Evolutionary conservation across 2,113 vertebrate species (phyloP).

Genomic region (Felis chaus): DNA sequence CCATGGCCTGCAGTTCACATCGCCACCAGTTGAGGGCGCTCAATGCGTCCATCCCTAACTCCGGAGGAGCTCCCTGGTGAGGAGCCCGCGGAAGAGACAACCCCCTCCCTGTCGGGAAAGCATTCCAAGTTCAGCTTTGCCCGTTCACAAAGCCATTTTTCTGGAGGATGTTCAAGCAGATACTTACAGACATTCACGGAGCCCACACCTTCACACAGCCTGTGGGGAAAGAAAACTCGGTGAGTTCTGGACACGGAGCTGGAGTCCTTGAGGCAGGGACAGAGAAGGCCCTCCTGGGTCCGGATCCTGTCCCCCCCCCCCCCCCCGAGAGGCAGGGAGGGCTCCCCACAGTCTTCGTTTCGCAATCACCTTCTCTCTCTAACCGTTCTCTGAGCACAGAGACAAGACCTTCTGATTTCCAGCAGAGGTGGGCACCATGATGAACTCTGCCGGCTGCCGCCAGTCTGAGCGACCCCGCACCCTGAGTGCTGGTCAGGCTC

Average conservation of each 20-base stretch:
- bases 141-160: background rate
- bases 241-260: background rate
- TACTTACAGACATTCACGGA: slow-evolving; percentile 80
- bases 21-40: background rate
- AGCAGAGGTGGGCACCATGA: background rate
- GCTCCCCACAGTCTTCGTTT: background rate
- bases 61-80: background rate
- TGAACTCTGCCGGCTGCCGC: background rate
- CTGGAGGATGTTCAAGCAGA: background rate
- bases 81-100: background rate
- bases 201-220: slow-evolving; percentile 74
- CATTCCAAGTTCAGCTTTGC: background rate
- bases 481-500: background rate
- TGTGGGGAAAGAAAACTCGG: background rate
- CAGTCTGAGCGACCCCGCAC: accelerated
- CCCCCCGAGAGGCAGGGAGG: background rate
- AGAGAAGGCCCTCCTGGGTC: no score
- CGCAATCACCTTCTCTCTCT: background rate
- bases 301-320: background rate
- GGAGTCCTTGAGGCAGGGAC: background rate
- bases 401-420: background rate
- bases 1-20: background rate
- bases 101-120: background rate
- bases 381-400: background rate
- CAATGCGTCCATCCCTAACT: background rate